A percentile compares a stretch with the other conserved stretches of the same genome.
Conservation (phyloP, 2,888 invertebrate genomes). For the Amitus sp. region DNA sequence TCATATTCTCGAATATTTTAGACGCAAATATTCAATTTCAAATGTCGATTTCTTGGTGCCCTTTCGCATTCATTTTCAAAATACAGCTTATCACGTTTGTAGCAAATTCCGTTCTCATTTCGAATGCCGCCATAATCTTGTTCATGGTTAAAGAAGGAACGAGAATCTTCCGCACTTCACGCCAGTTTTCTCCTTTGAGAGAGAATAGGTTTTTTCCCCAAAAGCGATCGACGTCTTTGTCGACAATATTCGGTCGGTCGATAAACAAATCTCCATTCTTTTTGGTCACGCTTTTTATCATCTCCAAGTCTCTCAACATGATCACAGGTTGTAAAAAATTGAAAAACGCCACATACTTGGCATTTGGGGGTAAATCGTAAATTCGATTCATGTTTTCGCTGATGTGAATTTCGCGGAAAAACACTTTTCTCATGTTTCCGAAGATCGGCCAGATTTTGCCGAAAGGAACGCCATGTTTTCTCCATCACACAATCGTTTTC, state of each 20-base stretch:
- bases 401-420: slow-evolving; percentile 27
- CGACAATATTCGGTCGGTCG: slow-evolving; percentile 47
- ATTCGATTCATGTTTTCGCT: slow-evolving; percentile 18
- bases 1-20: too few species aligned
- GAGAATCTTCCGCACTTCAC: slow-evolving; percentile 66
- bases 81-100: slow-evolving; percentile 45
- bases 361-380: slow-evolving; percentile 41
- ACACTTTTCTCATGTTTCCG: slow-evolving; percentile 39
- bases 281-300: slow-evolving; percentile 52
- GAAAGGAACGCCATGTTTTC: slow-evolving; percentile 16
- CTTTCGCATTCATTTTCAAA: slow-evolving; percentile 6
- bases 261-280: slow-evolving; percentile 55
- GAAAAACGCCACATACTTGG: slow-evolving; percentile 52
- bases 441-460: slow-evolving; percentile 34
- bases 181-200: slow-evolving; percentile 66
- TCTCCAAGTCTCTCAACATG: slow-evolving; percentile 53
- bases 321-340: slow-evolving; percentile 48
- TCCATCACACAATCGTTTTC: too few species aligned
- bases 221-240: slow-evolving; percentile 41
- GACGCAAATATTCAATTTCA: too few species aligned
- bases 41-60: slow-evolving; percentile 26
- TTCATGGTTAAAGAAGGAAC: slow-evolving; percentile 70
- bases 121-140: slow-evolving; percentile 69
- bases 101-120: slow-evolving; percentile 63
- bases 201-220: slow-evolving; percentile 45